A percentile compares a stretch with the other conserved stretches of the same genome.
Evolutionary conservation across 2,888 invertebrate species (phyloP).

Genomic region (Sturmia bella): DNA sequence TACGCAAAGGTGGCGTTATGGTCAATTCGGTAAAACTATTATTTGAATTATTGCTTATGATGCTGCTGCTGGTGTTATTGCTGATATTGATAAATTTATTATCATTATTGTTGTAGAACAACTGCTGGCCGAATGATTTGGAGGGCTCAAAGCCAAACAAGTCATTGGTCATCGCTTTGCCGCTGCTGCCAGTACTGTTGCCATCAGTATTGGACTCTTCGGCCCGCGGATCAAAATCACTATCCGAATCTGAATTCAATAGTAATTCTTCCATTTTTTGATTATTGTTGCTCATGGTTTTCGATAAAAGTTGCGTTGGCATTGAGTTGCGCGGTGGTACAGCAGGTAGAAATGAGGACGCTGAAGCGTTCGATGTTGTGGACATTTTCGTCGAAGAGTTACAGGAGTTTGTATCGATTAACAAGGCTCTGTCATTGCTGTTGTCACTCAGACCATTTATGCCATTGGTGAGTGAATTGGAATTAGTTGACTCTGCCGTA

Average conservation of each 20-base stretch:
- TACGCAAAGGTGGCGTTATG: slow-evolving; percentile 87
- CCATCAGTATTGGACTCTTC: slow-evolving; percentile 84
- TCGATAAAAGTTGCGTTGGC: slow-evolving; percentile 76
- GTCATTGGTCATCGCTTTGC: slow-evolving; percentile 78
- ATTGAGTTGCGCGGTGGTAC: slow-evolving; percentile 81
- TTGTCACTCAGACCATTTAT: slow-evolving; percentile 70
- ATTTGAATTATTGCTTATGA: slow-evolving; percentile 71
- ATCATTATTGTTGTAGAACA: slow-evolving; percentile 82
- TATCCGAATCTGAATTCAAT: slow-evolving; percentile 90
- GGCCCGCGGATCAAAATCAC: slow-evolving; percentile 94
- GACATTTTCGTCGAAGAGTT: slow-evolving; percentile 73
- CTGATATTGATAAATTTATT: slow-evolving; percentile 73
- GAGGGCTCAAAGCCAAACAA: slow-evolving; percentile 82
- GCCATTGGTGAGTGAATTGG: slow-evolving; percentile 59
- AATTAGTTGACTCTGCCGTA: slow-evolving; percentile 46
- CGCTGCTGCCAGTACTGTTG: slow-evolving; percentile 77
- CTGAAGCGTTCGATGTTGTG: slow-evolving; percentile 75
- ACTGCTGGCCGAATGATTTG: slow-evolving; percentile 81
- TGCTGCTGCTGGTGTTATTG: slow-evolving; percentile 76
- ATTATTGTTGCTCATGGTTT: slow-evolving; percentile 86
- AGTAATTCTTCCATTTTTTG: slow-evolving; percentile 90
- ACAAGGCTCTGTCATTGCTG: slow-evolving; percentile 78
- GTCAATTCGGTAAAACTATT: slow-evolving; percentile 78
- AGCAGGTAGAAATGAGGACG: slow-evolving; percentile 80
- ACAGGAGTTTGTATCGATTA: slow-evolving; percentile 80